Base-by-base conservation (phyloP, 1,140 invertebrate genomes). In the Nasonia vitripennis region DNA sequence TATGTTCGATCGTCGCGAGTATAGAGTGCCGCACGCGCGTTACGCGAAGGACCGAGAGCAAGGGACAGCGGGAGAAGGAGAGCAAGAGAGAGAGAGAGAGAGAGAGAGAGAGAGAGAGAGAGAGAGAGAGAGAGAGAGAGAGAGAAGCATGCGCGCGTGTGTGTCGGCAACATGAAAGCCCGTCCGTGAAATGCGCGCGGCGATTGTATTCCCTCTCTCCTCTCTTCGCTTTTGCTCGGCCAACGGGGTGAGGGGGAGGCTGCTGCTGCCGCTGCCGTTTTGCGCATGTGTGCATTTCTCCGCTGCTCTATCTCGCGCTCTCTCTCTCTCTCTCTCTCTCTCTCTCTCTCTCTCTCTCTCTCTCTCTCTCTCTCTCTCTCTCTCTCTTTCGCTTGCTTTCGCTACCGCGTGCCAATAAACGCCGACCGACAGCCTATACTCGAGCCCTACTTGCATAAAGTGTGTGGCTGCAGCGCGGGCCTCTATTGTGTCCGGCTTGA, bases 91-190 rank as follows among this genome's bases (percentile, higher is more conserved):
- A 68, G 31, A 10, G 74, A 48, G 23, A 48, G 74, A 37, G 78
- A 48, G 77, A 10, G 27, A 34, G 34, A 34, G 34, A 34, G 34
- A 34, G 34, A 34, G 34, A 34, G 34, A 34, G 34, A 34, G 34
- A 37, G 34, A 37, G 34, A 37, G 34, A 37, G 34, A 37, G 34
- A 37, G 34, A 37, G 34, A 37, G 34, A 37, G 34, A 37, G 34
- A 37, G 34, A 37, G 34, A 37, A 37, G 62, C 31, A 78, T 79
- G 48, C 77, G 80, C 83, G 23, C 14, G 41, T 48, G 77, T 67
- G 83, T 80, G 89, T 90, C 89, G 90, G 89, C 89, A 85, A 90
- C 89, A 89, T 90, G 88, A 91, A 89, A 90, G 90, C 83, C 81
- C 87, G 87, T 84, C 84, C 88, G 87, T 89, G 88, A 89, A 89